Percentiles rank a stretch among this genome's conserved stretches.
phyloP scores from a whole-genome alignment of 2,888 invertebrate genomes.

The Hypomecis punctinalis region DNA sequence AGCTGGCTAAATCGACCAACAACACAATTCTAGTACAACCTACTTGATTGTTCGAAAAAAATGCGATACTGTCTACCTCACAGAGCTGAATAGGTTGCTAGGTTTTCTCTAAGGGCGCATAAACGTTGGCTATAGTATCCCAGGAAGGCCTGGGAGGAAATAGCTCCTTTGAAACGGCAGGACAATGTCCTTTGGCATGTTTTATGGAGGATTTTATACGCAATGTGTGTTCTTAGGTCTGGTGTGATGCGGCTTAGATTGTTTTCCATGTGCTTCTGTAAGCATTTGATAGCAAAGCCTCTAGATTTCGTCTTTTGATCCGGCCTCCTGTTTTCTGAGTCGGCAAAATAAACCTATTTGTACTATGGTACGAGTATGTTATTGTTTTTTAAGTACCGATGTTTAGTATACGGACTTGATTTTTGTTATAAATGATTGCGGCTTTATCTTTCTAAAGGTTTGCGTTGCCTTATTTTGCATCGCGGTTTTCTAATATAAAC shows the following conservation, averaged over 20 bases:
- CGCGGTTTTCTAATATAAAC: too few species aligned
- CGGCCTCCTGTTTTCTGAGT: not conserved
- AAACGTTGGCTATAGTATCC: conserved; percentile 6
- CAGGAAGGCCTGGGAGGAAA: conserved; percentile 18
- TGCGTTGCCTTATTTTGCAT: too few species aligned
- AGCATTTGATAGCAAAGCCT: conserved; percentile 3
- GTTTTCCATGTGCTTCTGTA: conserved; percentile 22
- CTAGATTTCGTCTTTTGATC: not conserved
- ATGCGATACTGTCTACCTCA: not conserved
- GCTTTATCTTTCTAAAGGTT: too few species aligned
- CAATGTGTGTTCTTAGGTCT: conserved; percentile 19
- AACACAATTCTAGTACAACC: not conserved
- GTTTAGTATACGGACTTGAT: too few species aligned
- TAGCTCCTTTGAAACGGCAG: conserved; percentile 12
- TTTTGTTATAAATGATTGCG: too few species aligned
- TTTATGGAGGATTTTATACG: conserved; percentile 31
- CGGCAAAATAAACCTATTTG: not conserved
- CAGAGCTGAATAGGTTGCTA: not conserved
- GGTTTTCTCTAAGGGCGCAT: conserved; percentile 16
- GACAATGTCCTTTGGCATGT: conserved; percentile 27
- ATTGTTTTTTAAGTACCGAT: too few species aligned
- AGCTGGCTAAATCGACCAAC: not conserved
- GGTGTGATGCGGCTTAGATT: conserved; percentile 16
- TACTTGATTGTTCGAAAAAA: not conserved
- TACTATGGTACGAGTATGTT: not conserved